A percentile compares a stretch with the other conserved stretches of the same genome.
Evolutionary conservation across 2,888 invertebrate species (phyloP).

Genomic region (Chouioia cunea): DNA sequence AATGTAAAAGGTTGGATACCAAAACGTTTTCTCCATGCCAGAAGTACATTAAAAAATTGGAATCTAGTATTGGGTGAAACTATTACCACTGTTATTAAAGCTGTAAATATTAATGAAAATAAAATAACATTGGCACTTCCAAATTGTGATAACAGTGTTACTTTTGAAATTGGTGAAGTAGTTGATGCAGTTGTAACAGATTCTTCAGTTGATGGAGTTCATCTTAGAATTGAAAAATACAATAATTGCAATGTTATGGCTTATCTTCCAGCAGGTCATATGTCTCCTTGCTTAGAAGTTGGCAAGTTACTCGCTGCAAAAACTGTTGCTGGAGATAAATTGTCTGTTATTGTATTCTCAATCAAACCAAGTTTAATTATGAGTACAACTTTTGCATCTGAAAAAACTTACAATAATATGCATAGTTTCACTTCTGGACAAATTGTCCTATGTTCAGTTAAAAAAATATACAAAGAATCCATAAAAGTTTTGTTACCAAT

Average conservation of each 20-base stretch:
- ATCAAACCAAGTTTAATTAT: slow-evolving; percentile 56
- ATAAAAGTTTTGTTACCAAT: slow-evolving; percentile 59
- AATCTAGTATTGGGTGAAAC: slow-evolving; percentile 75
- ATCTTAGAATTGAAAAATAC: slow-evolving; percentile 52
- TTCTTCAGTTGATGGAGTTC: slow-evolving; percentile 57
- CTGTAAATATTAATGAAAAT: slow-evolving; percentile 44
- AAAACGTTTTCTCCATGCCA: slow-evolving; percentile 61
- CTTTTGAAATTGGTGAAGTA: slow-evolving; percentile 55
- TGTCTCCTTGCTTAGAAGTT: slow-evolving; percentile 59
- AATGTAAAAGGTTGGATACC: slow-evolving; percentile 72
- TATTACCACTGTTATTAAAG: slow-evolving; percentile 56
- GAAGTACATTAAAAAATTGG: slow-evolving; percentile 63
- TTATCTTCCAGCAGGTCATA: slow-evolving; percentile 62
- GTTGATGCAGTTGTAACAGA: slow-evolving; percentile 60
- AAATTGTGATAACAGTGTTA: slow-evolving; percentile 17
- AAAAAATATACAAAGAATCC: slow-evolving; percentile 50
- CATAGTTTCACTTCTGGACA: slow-evolving; percentile 54
- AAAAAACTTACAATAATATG: slow-evolving; percentile 48
- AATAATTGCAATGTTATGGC: slow-evolving; percentile 48
- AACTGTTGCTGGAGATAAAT: slow-evolving; percentile 55
- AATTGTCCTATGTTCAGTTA: slow-evolving; percentile 57
- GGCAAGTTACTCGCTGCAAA: slow-evolving; percentile 56
- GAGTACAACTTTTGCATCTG: slow-evolving; percentile 56
- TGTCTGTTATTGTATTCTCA: slow-evolving; percentile 59
- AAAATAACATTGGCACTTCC: slow-evolving; percentile 45